Conservation (phyloP, 2,888 invertebrate genomes). For the Ryuthela nishihirai region DNA sequence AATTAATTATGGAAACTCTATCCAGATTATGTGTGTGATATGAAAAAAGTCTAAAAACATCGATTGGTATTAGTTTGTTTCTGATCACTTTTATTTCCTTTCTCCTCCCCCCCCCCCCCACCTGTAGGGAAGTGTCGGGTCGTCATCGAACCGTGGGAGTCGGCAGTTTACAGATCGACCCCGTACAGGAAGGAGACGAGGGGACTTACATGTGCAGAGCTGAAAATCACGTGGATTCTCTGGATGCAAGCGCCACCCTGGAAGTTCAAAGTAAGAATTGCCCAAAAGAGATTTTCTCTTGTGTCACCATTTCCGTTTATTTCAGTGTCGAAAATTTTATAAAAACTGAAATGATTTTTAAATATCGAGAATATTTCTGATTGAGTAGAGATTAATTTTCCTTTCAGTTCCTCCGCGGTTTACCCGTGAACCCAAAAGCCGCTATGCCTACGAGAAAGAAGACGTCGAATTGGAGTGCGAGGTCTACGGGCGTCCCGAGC, state of each 20-base stretch:
- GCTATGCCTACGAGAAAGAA: constrained; percentile 70
- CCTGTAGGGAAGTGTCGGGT: constrained; percentile 51
- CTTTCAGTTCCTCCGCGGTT: constrained; percentile 70
- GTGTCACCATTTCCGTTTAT: not conserved
- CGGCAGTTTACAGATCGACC: constrained; percentile 76
- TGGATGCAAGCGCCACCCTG: constrained; percentile 79
- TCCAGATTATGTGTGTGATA: too few relatives aligned
- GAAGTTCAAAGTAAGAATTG: constrained; percentile 63
- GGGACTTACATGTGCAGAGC: constrained; percentile 95
- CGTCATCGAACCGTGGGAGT: constrained; percentile 76
- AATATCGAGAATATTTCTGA: too few relatives aligned
- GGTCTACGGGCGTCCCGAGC: constrained; percentile 78
- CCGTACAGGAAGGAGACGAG: constrained; percentile 74
- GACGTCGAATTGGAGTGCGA: constrained; percentile 85
- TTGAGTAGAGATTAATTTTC: too few relatives aligned
- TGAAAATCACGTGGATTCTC: constrained; percentile 79
- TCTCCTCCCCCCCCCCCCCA: too few relatives aligned
- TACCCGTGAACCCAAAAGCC: constrained; percentile 64
- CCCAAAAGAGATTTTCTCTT: too few relatives aligned
- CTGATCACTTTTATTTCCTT: too few relatives aligned
- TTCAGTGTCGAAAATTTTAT: too few relatives aligned
- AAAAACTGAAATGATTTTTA: too few relatives aligned
- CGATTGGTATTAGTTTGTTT: too few relatives aligned
- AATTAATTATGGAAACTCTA: too few relatives aligned
- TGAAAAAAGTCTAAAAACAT: too few relatives aligned